Conservation (phyloP, 2,797 vertebrate species). For the Poeciliopsis infans region DNA sequence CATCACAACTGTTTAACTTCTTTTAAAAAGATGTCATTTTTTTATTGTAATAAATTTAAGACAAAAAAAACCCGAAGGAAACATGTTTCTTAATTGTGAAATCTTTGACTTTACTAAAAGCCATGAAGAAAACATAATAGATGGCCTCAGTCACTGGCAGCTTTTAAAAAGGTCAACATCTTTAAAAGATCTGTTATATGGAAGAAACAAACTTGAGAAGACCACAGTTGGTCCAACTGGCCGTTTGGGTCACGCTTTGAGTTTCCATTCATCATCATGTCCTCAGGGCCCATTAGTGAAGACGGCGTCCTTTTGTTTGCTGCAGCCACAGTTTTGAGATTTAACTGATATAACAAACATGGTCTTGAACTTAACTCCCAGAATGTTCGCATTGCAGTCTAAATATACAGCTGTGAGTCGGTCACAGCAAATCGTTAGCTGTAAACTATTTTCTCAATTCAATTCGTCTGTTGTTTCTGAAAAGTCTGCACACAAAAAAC, state of each 20-base stretch:
- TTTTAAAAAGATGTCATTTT: not conserved
- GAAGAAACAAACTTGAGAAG: not conserved
- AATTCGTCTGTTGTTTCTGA: not conserved
- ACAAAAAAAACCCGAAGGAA: not conserved
- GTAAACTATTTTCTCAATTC: not conserved
- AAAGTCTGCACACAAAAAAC: not conserved
- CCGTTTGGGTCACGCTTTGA: not conserved
- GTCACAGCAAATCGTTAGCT: not conserved
- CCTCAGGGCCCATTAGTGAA: slow-evolving; percentile 1
- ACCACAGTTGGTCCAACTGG: not conserved
- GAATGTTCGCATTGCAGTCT: not conserved
- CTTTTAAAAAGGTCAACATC: not conserved
- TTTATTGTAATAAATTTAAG: not conserved
- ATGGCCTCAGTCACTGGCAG: not conserved
- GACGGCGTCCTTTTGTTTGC: not conserved
- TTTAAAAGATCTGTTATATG: not conserved
- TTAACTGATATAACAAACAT: not conserved
- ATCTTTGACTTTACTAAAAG: not conserved
- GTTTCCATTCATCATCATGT: slow-evolving; percentile 17
- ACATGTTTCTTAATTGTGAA: not conserved
- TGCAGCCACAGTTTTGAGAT: slow-evolving; percentile 4
- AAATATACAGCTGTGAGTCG: not conserved
- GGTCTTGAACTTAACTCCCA: not conserved
- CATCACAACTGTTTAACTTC: not conserved
- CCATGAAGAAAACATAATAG: not conserved